Conservation (phyloP, 2,888 invertebrate species). For the Spialia ferax region DNA sequence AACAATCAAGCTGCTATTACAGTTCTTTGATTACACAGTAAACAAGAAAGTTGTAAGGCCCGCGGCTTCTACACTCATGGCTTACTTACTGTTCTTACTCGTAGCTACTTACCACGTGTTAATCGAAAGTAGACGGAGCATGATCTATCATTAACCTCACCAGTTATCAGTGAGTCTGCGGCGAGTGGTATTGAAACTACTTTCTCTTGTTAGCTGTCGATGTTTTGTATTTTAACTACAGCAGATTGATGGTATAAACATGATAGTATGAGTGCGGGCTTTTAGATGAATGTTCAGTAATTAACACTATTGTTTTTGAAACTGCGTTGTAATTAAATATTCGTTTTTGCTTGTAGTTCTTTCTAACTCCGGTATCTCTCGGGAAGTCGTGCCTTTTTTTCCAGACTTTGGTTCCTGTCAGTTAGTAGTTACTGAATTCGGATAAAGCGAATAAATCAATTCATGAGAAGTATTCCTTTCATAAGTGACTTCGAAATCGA, state of each 20-base stretch:
- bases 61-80: background rate
- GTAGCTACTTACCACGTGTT: slow-evolving; percentile 48
- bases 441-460: too few species aligned
- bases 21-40: slow-evolving; percentile 8
- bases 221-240: slow-evolving; percentile 29
- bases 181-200: slow-evolving; percentile 46
- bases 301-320: too few species aligned
- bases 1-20: background rate
- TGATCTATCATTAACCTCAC: slow-evolving; percentile 48
- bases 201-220: slow-evolving; percentile 49
- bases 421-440: too few species aligned
- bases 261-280: background rate
- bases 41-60: slow-evolving; percentile 9
- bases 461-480: too few species aligned
- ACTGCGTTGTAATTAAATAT: too few species aligned
- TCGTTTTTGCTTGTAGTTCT: too few species aligned
- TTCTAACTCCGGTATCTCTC: too few species aligned
- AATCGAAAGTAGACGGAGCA: slow-evolving; percentile 63
- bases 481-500: too few species aligned
- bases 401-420: too few species aligned
- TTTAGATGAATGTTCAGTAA: too few species aligned
- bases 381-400: too few species aligned
- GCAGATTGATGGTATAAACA: slow-evolving; percentile 9
- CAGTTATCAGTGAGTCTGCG: slow-evolving; percentile 47
- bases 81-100: slow-evolving; percentile 4